A percentile compares a stretch with the other conserved stretches of the same genome.
These are phyloP conservation scores for Drosophila nigrodunni DNA, from an alignment of 1,140 invertebrate species.

Conservation along the genomic window DNA sequence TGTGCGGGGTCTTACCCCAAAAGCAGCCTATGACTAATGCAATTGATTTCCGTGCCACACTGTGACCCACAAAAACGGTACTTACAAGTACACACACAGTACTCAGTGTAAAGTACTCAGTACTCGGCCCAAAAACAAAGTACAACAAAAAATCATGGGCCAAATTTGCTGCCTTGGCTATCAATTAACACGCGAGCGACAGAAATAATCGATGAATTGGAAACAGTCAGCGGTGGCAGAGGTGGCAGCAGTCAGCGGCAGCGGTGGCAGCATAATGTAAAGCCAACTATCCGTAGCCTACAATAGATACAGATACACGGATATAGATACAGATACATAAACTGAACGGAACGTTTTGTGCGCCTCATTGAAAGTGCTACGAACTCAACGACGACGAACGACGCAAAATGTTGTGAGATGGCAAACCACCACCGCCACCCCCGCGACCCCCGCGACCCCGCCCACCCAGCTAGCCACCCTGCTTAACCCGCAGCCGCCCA, in stretches of 20 bases:
- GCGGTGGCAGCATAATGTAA: slow-evolving; percentile 33
- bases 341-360: slow-evolving; percentile 67
- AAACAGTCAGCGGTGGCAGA: slow-evolving; percentile 18
- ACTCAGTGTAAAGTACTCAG: neutral
- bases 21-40: slow-evolving; percentile 69
- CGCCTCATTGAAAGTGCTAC: slow-evolving; percentile 79
- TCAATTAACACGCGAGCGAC: slow-evolving; percentile 78
- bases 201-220: slow-evolving; percentile 73
- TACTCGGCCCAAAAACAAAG: slow-evolving; percentile 21
- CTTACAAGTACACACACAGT: neutral
- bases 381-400: slow-evolving; percentile 65
- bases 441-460: neutral
- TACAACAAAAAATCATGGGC: slow-evolving; percentile 19
- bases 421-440: slow-evolving; percentile 30
- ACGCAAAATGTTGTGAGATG: slow-evolving; percentile 50
- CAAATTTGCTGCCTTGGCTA: slow-evolving; percentile 67
- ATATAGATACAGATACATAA: slow-evolving; percentile 31
- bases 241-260: slow-evolving; percentile 11
- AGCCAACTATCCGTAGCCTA: slow-evolving; percentile 31
- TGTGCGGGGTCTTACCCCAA: slow-evolving; percentile 39
- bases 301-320: slow-evolving; percentile 30
- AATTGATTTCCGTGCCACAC: slow-evolving; percentile 72
- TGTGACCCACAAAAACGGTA: slow-evolving; percentile 65
- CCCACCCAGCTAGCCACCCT: slow-evolving; percentile 35
- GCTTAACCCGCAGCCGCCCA: slow-evolving; percentile 61